Conservation (phyloP, 2,797 vertebrate species). For the Chanos chanos region DNA sequence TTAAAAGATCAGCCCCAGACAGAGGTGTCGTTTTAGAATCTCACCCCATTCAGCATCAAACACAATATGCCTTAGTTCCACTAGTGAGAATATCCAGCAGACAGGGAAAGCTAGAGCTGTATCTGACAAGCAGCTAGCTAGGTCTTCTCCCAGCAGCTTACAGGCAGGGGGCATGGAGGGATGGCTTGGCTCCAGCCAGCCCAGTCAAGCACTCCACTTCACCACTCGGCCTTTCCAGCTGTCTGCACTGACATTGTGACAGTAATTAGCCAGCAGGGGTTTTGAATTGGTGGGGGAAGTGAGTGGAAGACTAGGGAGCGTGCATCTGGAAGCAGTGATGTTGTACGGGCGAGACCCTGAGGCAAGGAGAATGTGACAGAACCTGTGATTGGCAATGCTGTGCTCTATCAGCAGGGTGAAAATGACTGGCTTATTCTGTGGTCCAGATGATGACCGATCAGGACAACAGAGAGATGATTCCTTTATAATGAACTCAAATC, state of each 20-base stretch:
- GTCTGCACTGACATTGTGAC: slow-evolving; percentile 36
- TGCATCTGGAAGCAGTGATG: slow-evolving; percentile 34
- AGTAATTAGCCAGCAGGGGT: slow-evolving; percentile 39
- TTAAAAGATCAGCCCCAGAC: too few relatives aligned
- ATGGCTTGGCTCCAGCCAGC: slow-evolving; percentile 16
- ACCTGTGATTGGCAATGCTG: slow-evolving; percentile 16
- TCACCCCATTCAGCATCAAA: too few relatives aligned
- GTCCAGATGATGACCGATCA: slow-evolving; percentile 7
- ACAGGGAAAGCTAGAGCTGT: too few relatives aligned
- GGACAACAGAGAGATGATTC: not conserved
- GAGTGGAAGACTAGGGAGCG: slow-evolving; percentile 16
- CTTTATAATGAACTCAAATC: slow-evolving; percentile 2
- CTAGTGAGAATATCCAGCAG: too few relatives aligned
- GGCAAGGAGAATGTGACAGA: not conserved
- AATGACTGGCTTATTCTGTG: not conserved
- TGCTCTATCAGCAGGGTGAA: not conserved
- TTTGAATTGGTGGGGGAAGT: slow-evolving; percentile 28
- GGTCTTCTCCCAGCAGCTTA: slow-evolving; percentile 10
- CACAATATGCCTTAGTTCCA: too few relatives aligned
- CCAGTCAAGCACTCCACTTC: slow-evolving; percentile 35
- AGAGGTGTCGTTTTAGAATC: too few relatives aligned
- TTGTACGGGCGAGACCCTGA: slow-evolving; percentile 14
- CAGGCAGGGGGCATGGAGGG: not conserved
- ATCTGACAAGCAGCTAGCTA: not conserved
- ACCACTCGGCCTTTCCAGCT: slow-evolving; percentile 33